Percentiles rank a stretch among this genome's conserved stretches.
Evolutionary conservation across 2,113 vertebrate species (phyloP).

Genomic region (human): GRCh38 chr22:31615501-31616000

Average conservation of each 20-base stretch:
- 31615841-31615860: neutral
- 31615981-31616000: neutral
- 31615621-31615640: neutral
- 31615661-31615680: neutral
- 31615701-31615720: neutral
- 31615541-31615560: neutral
- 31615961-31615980: neutral
- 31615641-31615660: neutral
- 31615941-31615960: neutral
- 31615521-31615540: neutral
- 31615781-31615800: neutral
- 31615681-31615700: neutral
- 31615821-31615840: neutral
- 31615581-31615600: neutral
- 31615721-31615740: neutral
- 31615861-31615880: neutral
- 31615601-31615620: neutral
- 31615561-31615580: neutral
- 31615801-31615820: neutral
- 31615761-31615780: neutral
- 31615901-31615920: neutral
- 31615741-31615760: neutral
- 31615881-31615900: neutral
- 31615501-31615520: neutral
- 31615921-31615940: neutral